Conservation (phyloP, 1,140 invertebrate species). For the Brachionus sp. region DNA sequence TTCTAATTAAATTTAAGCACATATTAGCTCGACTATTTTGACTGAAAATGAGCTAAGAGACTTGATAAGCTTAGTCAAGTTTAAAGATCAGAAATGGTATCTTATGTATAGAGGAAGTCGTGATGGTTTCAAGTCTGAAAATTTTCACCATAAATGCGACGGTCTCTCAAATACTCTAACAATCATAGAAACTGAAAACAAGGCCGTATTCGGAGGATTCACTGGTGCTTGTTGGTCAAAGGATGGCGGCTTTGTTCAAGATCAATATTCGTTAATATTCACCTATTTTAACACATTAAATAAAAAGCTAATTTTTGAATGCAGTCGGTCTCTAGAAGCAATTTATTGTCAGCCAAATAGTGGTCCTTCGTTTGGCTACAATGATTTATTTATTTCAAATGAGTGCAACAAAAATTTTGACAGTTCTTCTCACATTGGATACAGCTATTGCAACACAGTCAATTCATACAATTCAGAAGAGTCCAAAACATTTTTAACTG, state of each 20-base stretch:
- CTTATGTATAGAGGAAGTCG: slow-evolving; percentile 46
- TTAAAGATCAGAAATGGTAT: slow-evolving; percentile 7
- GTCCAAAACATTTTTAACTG: background rate
- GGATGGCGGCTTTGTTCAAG: background rate
- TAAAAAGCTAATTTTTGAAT: slow-evolving; percentile 2
- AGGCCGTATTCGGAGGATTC: slow-evolving; percentile 48
- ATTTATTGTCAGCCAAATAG: background rate
- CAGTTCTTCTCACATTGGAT: background rate
- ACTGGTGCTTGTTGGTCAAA: slow-evolving; percentile 43
- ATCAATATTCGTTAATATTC: slow-evolving; percentile 48
- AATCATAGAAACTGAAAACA: slow-evolving; percentile 45
- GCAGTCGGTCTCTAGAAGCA: background rate
- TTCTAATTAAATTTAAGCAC: background rate
- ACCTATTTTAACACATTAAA: background rate
- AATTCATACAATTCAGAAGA: slow-evolving; percentile 12
- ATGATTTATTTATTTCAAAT: background rate
- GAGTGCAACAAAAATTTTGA: background rate
- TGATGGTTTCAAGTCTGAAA: slow-evolving; percentile 46
- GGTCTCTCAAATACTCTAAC: slow-evolving; percentile 48
- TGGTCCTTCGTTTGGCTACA: slow-evolving; percentile 4
- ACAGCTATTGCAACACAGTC: background rate
- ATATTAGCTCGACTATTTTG: background rate
- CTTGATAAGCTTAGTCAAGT: background rate
- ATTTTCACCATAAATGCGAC: slow-evolving; percentile 47
- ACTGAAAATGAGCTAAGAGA: background rate